A percentile compares a stretch with the other conserved stretches of the same genome.
phyloP scores from a whole-genome alignment of 2,113 vertebrate genomes.

The Elephas maximus region DNA sequence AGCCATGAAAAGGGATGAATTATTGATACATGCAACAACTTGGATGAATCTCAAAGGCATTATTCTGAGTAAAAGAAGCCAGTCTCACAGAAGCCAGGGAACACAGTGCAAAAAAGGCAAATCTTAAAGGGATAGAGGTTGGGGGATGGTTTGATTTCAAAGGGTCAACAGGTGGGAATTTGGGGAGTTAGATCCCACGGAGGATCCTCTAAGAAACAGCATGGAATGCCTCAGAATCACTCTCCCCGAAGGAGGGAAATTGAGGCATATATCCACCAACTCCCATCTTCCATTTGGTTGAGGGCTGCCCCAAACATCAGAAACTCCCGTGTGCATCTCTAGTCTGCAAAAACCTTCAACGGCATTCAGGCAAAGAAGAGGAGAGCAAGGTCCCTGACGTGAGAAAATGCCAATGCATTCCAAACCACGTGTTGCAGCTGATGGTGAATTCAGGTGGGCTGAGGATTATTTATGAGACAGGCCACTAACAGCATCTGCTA shows the following conservation, averaged over 20 bases:
- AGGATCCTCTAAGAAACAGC: background rate
- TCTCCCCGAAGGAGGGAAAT: fast-evolving
- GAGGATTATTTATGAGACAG: background rate
- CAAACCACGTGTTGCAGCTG: too few relatives aligned
- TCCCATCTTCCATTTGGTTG: background rate
- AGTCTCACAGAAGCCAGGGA: background rate
- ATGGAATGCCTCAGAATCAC: background rate
- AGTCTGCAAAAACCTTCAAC: background rate
- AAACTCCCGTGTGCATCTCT: background rate
- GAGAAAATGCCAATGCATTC: too few relatives aligned
- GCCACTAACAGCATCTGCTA: background rate
- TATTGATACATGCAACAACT: background rate
- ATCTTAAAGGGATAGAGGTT: background rate
- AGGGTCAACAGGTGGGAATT: background rate
- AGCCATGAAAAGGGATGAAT: background rate
- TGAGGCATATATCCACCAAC: background rate
- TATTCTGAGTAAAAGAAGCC: background rate
- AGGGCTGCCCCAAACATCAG: background rate
- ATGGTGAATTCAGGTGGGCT: background rate
- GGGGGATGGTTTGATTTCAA: background rate
- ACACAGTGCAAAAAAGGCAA: background rate
- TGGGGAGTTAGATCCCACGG: background rate
- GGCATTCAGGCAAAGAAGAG: background rate
- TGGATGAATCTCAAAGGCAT: background rate
- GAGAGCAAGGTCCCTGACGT: background rate